Conservation (phyloP, 2,888 invertebrate species). For the Thysanoteuthis rhombus region DNA sequence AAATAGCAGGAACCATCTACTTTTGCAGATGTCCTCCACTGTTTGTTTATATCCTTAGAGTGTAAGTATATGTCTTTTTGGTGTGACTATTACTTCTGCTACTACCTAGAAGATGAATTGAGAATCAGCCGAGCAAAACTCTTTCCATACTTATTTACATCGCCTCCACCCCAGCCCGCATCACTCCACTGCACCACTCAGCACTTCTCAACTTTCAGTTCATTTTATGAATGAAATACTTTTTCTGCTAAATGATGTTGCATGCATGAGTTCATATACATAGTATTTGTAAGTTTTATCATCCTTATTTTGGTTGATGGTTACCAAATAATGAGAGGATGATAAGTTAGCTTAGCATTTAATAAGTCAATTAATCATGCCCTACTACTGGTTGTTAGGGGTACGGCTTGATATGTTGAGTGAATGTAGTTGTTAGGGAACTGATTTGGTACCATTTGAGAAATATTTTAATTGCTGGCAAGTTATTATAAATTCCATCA, state of each 20-base stretch:
- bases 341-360: neutral
- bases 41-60: neutral
- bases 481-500: too few species aligned
- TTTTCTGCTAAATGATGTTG: neutral
- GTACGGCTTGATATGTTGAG: neutral
- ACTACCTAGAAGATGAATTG: neutral
- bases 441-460: neutral
- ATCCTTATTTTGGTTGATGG: neutral
- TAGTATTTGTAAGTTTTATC: neutral
- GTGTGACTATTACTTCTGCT: neutral
- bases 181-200: neutral
- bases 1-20: neutral
- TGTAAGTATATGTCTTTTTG: neutral
- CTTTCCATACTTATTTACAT: neutral
- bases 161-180: neutral
- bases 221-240: neutral
- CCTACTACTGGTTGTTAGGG: neutral
- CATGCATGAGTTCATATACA: neutral
- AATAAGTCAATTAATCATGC: neutral
- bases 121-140: too few species aligned
- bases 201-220: neutral
- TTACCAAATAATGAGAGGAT: constrained; percentile 12
- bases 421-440: neutral
- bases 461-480: neutral
- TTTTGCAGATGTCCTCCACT: neutral